Evolutionary conservation across 2,113 vertebrate species (phyloP).

Genomic region (Heterochromis multidens): DNA sequence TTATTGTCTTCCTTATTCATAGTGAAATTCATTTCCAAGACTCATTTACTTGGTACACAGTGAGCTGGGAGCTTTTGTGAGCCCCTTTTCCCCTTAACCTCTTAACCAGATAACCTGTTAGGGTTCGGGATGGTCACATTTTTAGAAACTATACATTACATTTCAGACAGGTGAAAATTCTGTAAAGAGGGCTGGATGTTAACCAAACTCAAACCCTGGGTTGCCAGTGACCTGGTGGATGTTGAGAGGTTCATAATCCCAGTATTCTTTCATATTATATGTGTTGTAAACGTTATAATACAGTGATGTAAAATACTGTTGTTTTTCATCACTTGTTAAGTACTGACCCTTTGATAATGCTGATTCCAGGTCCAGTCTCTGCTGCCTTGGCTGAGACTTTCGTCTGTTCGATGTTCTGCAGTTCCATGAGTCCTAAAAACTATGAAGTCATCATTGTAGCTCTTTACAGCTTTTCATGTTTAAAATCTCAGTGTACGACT

Average conservation of each 20-base stretch:
- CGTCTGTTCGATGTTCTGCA: not conserved
- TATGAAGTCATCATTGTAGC: accelerated
- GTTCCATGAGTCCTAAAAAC: not conserved
- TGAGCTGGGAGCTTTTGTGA: not conserved
- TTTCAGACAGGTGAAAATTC: not conserved
- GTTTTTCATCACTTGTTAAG: not conserved
- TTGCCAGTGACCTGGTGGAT: not conserved
- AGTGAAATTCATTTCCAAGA: no score
- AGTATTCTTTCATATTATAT: not conserved
- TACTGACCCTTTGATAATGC: not conserved
- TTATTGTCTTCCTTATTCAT: no score
- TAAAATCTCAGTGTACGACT: not conserved
- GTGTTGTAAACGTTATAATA: not conserved
- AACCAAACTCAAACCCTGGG: not conserved
- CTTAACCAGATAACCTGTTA: not conserved
- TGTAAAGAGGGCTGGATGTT: not conserved
- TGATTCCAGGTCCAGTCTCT: not conserved
- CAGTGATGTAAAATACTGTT: not conserved
- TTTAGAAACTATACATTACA: not conserved
- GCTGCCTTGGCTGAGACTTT: not conserved
- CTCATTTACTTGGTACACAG: not conserved
- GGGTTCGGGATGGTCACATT: not conserved
- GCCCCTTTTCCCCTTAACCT: accelerated
- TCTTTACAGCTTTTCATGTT: not conserved
- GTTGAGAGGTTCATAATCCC: not conserved